Base-by-base conservation (phyloP, 2,797 vertebrate species). In the Oryzias dopingdopingensis region DNA sequence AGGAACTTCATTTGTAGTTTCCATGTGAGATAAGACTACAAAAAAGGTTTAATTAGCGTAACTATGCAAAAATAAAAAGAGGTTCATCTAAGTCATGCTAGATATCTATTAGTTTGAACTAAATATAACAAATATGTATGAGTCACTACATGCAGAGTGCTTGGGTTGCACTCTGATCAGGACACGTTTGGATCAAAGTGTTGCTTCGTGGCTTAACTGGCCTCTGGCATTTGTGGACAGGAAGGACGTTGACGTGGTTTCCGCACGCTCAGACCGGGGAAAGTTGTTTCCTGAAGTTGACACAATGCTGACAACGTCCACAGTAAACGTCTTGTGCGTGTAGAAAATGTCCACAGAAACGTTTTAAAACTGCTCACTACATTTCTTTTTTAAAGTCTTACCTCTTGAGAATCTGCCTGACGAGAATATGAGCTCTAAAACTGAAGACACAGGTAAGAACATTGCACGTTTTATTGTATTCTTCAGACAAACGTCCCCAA, bases 271-370 rank as follows among this genome's bases (percentile, higher is more conserved):
- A 67, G 64, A 91, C 90, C 90, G 89, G 92, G 91, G 91, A 92
- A 92, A 91, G 89, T 90, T 83, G 90, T 91, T 93, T 93, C 92
- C 91, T 92, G 89, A 86, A 84, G 86, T 87, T 87, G 59, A 44
- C 72, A 45, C 65, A n/a, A 67, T 10, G 56, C 55, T 7, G 65
- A 58, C 59, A 5, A 5, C 56, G 61, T 74, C 57, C 26, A 52
- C 50, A 17, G 62, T 32, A 12, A 44, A 50, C 14, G 42, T 29
- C 59, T 37, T 13, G 32, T 23, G 67, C 29, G 26, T 4, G 14
- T 2, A 13, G 13, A 77, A 37, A 56, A 85, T 83, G 77, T 20
- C 42, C 18, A 0, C 0, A 5, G 5, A 2, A 0, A 2, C 3
- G 48, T 42, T 42, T 1, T 24, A 1, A 2, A 5, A 42, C 18